Conservation (phyloP, 2,797 vertebrate species). For the Onychomys torridus region DNA sequence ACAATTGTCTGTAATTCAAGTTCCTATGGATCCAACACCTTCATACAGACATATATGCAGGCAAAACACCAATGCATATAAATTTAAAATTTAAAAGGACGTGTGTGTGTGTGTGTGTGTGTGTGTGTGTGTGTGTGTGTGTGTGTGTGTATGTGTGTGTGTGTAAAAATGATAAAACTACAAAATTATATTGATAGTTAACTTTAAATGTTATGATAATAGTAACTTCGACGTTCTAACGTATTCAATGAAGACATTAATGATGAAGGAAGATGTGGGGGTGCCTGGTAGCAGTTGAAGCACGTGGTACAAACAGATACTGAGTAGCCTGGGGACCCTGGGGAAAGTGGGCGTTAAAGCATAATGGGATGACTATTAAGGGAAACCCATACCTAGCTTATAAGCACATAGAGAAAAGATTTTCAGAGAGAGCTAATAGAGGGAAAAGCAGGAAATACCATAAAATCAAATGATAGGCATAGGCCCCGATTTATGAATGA, state of each 20-base stretch:
- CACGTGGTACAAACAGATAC: slow-evolving; percentile 34
- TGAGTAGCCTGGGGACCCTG: not conserved
- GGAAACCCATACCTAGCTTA: not conserved
- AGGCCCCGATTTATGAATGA: not conserved
- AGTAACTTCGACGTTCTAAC: not conserved
- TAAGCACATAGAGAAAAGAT: slow-evolving; percentile 25
- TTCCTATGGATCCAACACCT: not conserved
- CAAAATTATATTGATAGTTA: slow-evolving; percentile 48
- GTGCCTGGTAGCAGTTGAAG: not conserved
- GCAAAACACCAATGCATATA: not conserved
- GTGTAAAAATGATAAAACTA: not conserved
- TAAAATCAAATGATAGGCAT: slow-evolving; percentile 54
- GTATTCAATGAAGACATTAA: slow-evolving; percentile 34
- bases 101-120: not conserved
- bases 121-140: not conserved
- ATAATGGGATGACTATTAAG: slow-evolving; percentile 22
- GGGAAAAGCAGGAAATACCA: not conserved
- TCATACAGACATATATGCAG: not conserved
- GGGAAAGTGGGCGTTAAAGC: not conserved
- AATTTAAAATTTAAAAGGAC: not conserved
- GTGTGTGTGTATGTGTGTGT: not conserved
- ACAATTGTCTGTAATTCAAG: not conserved
- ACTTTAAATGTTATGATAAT: slow-evolving; percentile 21
- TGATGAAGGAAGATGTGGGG: not conserved
- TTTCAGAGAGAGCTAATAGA: slow-evolving; percentile 21